A percentile compares a stretch with the other conserved stretches of the same genome.
These are phyloP conservation scores for Otolemur crassicaudatus DNA, from an alignment of 2,797 vertebrate genomes.

Conservation along the genomic window DNA sequence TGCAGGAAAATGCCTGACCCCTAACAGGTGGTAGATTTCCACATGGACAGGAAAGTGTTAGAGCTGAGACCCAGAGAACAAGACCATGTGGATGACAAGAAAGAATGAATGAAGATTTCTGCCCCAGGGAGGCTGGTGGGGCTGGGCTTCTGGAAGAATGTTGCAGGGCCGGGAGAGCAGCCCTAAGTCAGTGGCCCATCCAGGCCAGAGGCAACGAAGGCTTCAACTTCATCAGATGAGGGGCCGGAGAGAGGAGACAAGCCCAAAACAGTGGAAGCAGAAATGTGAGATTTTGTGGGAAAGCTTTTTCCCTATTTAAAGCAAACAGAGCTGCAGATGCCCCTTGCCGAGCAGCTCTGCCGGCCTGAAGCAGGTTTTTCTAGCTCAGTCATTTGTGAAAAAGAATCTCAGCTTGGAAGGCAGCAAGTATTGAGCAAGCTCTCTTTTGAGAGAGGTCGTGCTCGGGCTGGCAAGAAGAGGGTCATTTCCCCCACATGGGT, in stretches of 20 bases:
- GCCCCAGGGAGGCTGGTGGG: background rate
- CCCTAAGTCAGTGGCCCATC: background rate
- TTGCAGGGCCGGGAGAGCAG: background rate
- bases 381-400: constrained; percentile 22
- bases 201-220: background rate
- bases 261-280: accelerated
- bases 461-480: background rate
- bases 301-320: accelerated
- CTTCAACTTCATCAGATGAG: background rate
- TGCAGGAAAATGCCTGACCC: background rate
- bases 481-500: background rate
- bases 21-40: background rate
- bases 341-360: background rate
- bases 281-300: accelerated
- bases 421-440: background rate
- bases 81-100: accelerated
- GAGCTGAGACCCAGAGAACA: background rate
- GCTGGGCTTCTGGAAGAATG: background rate
- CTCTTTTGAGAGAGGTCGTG: background rate
- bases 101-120: background rate
- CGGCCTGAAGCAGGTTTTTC: background rate
- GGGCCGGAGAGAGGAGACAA: background rate
- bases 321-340: accelerated
- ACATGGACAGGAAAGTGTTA: accelerated
- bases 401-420: background rate